Evolutionary conservation across 2,888 invertebrate species (phyloP).

Genomic region (Chloroclysta siterata): DNA sequence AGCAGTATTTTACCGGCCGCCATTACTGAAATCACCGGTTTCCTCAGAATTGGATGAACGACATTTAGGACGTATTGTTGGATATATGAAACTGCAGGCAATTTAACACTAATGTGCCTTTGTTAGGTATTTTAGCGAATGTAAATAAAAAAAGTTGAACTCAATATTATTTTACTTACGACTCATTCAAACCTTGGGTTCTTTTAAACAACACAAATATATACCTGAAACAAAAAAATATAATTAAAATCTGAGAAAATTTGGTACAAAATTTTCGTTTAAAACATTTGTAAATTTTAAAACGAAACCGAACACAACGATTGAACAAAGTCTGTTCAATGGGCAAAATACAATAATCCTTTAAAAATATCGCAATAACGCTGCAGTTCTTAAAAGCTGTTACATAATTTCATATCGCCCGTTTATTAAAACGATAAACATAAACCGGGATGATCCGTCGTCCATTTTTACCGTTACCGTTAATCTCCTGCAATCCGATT

Average conservation of each 20-base stretch:
- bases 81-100: constrained; percentile 12
- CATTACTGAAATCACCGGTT: constrained; percentile 38
- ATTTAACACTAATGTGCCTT: background rate
- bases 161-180: background rate
- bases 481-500: constrained; percentile 56
- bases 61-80: constrained; percentile 13
- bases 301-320: background rate
- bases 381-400: constrained; percentile 7
- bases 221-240: constrained; percentile 19
- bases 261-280: background rate
- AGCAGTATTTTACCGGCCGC: constrained; percentile 35
- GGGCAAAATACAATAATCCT: constrained; percentile 5
- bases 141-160: no score
- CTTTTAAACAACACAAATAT: background rate
- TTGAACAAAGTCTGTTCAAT: background rate
- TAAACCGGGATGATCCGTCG: constrained; percentile 35
- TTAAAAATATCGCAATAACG: constrained; percentile 5
- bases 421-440: constrained; percentile 27
- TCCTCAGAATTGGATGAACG: constrained; percentile 13
- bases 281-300: background rate
- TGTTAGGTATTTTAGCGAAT: constrained; percentile 7
- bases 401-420: constrained; percentile 17
- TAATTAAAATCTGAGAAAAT: background rate
- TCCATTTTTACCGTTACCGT: constrained; percentile 44
- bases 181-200: background rate